Conservation (phyloP, 2,113 vertebrate genomes). For the Butorides virescens region DNA sequence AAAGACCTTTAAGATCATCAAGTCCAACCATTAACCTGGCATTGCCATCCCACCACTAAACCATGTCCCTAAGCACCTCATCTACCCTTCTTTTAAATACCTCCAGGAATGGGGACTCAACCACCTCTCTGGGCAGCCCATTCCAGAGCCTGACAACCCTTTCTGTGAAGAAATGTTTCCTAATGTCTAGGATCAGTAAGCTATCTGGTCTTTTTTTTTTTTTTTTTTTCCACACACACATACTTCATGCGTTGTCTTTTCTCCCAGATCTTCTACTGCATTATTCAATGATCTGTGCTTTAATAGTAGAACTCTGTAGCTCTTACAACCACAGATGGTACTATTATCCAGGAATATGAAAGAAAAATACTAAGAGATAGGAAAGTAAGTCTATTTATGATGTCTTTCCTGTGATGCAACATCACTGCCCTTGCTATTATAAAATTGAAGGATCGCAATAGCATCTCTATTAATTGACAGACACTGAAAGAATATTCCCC, state of each 20-base stretch:
- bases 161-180: too few relatives aligned
- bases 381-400: not conserved
- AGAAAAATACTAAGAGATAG: not conserved
- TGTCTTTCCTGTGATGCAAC: not conserved
- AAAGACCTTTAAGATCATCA: too few relatives aligned
- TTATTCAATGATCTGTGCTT: not conserved
- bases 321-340: not conserved
- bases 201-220: not conserved
- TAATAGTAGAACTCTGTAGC: not conserved
- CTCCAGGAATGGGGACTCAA: too few relatives aligned
- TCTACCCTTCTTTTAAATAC: too few relatives aligned
- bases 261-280: not conserved
- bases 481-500: not conserved
- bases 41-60: too few relatives aligned
- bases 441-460: not conserved
- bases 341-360: not conserved
- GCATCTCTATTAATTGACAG: not conserved
- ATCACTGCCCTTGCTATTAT: not conserved
- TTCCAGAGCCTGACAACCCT: too few relatives aligned
- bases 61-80: too few relatives aligned
- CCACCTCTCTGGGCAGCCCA: too few relatives aligned
- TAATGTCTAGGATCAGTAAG: not conserved
- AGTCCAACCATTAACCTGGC: too few relatives aligned
- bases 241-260: not conserved
- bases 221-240: too few relatives aligned